Evolutionary conservation across 2,797 vertebrate genomes (phyloP), one percentile per base, ranked within the genome.

Genomic region (Borostomias antarcticus): DNA sequence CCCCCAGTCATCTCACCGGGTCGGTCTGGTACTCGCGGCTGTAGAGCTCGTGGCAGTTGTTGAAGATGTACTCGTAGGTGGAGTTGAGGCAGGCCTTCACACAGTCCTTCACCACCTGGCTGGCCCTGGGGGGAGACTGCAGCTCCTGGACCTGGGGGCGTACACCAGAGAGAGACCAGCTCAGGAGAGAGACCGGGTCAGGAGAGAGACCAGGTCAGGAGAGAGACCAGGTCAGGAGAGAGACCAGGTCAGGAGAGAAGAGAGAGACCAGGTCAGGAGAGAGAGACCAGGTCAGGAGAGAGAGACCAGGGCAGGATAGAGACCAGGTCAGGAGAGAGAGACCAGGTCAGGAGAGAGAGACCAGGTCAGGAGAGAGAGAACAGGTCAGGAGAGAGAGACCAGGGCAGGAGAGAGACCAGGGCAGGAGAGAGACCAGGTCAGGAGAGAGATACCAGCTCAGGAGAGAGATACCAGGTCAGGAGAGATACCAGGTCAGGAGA

Each of bases 21-120:
- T 95, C 93, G 28, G 93, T 93, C 84, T 94, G 94, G 82, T 95
- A 95, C 83, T 95, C 93, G 64, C 93, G 91, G 72, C 94, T 95
- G 86, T 95, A 95, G 33, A 95, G 88, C 78, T 95, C 94, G 13
- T 95, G 93, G 28, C 94, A 95, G 89, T 95, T 95, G 77, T 94
- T 94, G 54, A 94, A 95, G 82, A 94, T 95, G 83, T 94, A 95
- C 81, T 95, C 94, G 11, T 95, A 95, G 65, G 94, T 95, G 74
- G 94, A 95, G 85, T 94, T 95, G 70, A 95, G 93, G 67, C 93
- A 95, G 67, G 93, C 93, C 84, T 95, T 95, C 19, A 95, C 94
- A 70, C 94, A 95, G 54, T 95, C 94, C 76, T 95, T 95, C 73
- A 95, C 94, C 8, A 94, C 94, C 73, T 94, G 93, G 66, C 94